Evolutionary conservation across 2,797 vertebrate species (phyloP), one percentile per base, ranked within the genome.

Genomic region (Apogon talboti): DNA sequence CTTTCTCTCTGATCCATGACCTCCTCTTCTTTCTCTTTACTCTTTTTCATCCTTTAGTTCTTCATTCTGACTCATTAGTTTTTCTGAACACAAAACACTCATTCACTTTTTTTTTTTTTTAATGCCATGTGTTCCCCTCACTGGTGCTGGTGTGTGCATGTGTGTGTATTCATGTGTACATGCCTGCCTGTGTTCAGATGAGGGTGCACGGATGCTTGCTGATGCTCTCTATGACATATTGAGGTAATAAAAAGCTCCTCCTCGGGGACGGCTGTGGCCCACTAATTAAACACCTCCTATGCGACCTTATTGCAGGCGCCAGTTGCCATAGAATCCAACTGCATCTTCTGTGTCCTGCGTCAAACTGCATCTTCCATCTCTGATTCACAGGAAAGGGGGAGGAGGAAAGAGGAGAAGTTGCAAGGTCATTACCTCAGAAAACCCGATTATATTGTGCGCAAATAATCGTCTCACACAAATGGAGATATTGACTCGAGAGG

Each of bases 211-310:
- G 33, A 73, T 68, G 69, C 51, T 55, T 47, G 82, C 78, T 65
- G 82, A 80, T 88, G 87, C 83, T 59, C 76, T 79, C 67, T 87
- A 81, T 92, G 93, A 93, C 91, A 92, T 93, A 94, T 92, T 88
- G 92, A 85, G 91, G 91, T 91, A 93, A 93, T 94, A 93, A 93
- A 94, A 92, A 90, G 78, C 78, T 81, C 62, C 74, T 93, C 92
- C 86, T 50, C 71, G 50, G 92, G 89, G 93, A 92, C 52, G 43
- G 77, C 77, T 76, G 83, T 82, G 78, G 89, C 82, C 85, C 87
- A 86, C 92, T 94, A 94, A 94, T 95, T 94, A 94, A 94, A 93
- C 93, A 91, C 91, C 89, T 91, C 81, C 82, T 76, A 81, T 74
- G 85, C 75, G 80, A 93, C 82, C 79, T 92, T 92, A 88, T 88